phyloP scores from a whole-genome alignment of 2,797 vertebrate genomes.

The Margarornis squamiger region DNA sequence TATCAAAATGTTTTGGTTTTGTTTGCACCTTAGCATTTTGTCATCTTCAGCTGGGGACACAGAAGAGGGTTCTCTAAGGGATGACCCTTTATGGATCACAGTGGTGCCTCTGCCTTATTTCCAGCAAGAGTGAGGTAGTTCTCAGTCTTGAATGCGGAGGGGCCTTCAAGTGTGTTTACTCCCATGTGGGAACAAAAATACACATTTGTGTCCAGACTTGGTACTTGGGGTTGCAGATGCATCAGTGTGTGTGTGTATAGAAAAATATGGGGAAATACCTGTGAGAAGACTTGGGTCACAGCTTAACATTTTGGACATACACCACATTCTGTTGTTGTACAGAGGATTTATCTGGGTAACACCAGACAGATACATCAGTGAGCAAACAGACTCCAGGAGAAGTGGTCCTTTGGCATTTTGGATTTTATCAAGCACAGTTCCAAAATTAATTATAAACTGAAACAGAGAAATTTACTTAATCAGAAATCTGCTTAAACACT shows the following conservation, averaged over 20 bases:
- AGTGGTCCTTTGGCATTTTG: neutral
- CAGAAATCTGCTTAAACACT: neutral
- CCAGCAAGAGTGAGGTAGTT: neutral
- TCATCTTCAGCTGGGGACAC: neutral
- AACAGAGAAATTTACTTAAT: neutral
- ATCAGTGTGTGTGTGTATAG: neutral
- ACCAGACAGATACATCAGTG: neutral
- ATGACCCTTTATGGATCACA: neutral
- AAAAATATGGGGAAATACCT: neutral
- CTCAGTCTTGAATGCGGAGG: neutral
- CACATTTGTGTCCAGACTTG: neutral
- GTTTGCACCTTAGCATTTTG: neutral
- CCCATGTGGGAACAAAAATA: neutral
- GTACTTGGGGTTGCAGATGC: neutral
- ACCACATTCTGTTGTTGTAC: neutral
- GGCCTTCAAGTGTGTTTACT: neutral
- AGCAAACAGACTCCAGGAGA: neutral
- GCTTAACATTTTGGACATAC: neutral
- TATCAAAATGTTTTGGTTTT: neutral
- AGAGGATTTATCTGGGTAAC: neutral
- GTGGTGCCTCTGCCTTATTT: neutral
- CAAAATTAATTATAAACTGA: neutral
- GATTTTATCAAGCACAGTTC: neutral
- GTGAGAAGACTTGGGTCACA: neutral
- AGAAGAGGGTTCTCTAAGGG: neutral